Conservation (phyloP, 2,888 invertebrate species). For the Nymphalis urticae region DNA sequence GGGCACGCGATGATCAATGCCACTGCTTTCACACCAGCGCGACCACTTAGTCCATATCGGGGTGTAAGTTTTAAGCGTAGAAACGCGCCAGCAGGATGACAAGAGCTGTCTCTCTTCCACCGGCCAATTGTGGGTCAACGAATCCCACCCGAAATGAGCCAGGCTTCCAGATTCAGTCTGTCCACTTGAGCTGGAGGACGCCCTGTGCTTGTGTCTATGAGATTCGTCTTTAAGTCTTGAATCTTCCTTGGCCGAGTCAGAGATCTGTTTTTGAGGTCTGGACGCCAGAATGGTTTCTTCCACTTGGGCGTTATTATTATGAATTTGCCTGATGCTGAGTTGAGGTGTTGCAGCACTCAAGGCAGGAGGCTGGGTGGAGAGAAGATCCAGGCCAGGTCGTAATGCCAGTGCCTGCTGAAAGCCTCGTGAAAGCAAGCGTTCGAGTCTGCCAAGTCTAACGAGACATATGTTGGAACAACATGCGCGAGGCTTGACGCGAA, state of each 20-base stretch:
- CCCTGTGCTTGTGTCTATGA: not conserved
- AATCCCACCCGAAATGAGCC: no score
- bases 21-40: no score
- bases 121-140: no score
- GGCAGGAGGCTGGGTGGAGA: not conserved
- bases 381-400: not conserved
- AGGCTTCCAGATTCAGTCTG: no score
- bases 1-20: no score
- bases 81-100: conserved; percentile 30
- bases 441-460: no score
- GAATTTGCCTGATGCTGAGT: not conserved
- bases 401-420: not conserved
- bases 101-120: not conserved
- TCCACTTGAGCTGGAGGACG: no score
- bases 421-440: no score
- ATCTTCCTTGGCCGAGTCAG: not conserved
- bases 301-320: not conserved
- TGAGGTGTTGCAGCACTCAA: not conserved
- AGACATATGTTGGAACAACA: no score
- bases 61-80: conserved; percentile 32
- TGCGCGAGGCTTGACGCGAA: no score
- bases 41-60: conserved; percentile 33
- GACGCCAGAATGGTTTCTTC: not conserved
- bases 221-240: not conserved
- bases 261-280: not conserved